These are phyloP conservation scores for Dioctria linearis DNA, from an alignment of 2,888 invertebrate species.

Conservation along the genomic window DNA sequence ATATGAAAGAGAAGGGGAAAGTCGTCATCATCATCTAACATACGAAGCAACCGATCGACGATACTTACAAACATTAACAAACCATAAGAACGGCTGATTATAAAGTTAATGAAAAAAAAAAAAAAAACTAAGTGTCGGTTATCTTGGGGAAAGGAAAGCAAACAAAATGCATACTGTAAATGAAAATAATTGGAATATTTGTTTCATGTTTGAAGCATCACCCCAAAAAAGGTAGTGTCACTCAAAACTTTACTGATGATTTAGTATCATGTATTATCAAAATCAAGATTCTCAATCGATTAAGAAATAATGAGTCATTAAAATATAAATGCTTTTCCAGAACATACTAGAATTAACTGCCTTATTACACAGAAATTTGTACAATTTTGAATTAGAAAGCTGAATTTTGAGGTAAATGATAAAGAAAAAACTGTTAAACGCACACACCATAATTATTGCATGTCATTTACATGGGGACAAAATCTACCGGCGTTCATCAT, in stretches of 20 bases:
- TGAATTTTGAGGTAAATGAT: conserved; percentile 48
- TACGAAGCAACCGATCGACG: background rate
- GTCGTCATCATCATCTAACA: background rate
- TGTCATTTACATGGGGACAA: conserved; percentile 45
- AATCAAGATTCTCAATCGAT: no score
- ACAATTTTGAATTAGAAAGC: conserved; percentile 8
- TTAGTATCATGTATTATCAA: no score
- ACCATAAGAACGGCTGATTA: conserved; percentile 28
- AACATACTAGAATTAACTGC: no score
- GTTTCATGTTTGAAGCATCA: no score
- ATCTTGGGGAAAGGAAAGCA: background rate
- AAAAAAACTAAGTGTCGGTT: conserved; percentile 5
- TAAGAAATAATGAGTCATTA: no score
- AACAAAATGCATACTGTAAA: background rate
- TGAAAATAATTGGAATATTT: no score
- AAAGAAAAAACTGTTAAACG: conserved; percentile 43
- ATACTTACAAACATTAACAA: conserved; percentile 30
- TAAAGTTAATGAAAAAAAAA: conserved; percentile 27
- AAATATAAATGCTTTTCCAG: background rate
- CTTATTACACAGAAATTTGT: background rate
- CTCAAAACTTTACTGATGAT: no score
- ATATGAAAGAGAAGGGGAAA: conserved; percentile 19
- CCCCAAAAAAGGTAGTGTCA: no score
- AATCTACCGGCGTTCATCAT: conserved; percentile 38
- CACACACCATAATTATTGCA: conserved; percentile 49